Evolutionary conservation across 2,888 invertebrate genomes (phyloP).

Genomic region (Pandemis cinnamomeana): DNA sequence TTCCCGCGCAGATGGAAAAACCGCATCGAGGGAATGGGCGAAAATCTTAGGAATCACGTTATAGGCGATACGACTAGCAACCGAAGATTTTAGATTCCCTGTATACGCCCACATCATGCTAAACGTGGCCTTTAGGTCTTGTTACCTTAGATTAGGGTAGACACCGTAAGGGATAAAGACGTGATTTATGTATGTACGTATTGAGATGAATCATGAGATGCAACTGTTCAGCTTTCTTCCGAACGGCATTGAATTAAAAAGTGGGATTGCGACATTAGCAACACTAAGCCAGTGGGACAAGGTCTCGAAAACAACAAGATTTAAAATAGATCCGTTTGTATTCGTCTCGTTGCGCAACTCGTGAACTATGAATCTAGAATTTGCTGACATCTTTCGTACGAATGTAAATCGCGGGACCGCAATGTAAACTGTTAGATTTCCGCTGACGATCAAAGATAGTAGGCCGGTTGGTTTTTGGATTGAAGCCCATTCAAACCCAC

Average conservation of each 20-base stretch:
- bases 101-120: too few relatives aligned
- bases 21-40: too few relatives aligned
- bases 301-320: conserved; percentile 35
- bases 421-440: conserved; percentile 4
- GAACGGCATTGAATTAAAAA: conserved; percentile 39
- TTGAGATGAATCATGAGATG: conserved; percentile 18
- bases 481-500: conserved; percentile 12
- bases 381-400: neutral
- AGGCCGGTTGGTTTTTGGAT: conserved; percentile 1
- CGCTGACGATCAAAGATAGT: conserved; percentile 7
- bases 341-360: neutral
- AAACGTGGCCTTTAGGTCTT: too few relatives aligned
- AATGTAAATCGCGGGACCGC: neutral
- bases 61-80: too few relatives aligned
- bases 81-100: too few relatives aligned
- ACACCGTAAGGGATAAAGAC: too few relatives aligned
- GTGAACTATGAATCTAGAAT: neutral
- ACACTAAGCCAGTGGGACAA: conserved; percentile 28
- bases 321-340: conserved; percentile 21
- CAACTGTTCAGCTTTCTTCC: conserved; percentile 1
- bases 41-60: too few relatives aligned
- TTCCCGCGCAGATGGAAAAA: too few relatives aligned
- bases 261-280: neutral
- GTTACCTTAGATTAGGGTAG: too few relatives aligned
- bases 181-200: neutral